phyloP scores from a whole-genome alignment of 2,113 vertebrate species.

The Centropus unirufus region DNA sequence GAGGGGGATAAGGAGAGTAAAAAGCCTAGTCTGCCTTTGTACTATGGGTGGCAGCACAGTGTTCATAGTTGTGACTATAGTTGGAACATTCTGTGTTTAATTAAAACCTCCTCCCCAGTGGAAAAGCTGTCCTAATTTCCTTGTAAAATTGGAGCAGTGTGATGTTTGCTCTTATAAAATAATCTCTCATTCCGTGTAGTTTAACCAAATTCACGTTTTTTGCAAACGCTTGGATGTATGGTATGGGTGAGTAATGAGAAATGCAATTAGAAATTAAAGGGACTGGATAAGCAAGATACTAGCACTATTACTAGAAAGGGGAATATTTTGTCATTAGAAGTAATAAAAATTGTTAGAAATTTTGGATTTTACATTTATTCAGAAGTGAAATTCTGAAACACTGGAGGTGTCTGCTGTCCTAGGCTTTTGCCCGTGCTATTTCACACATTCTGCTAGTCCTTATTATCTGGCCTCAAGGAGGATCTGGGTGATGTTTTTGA shows the following conservation, averaged over 20 bases:
- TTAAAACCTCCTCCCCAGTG: not conserved
- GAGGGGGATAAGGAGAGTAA: not conserved
- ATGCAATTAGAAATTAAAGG: not conserved
- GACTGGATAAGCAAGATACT: not conserved
- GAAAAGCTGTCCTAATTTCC: not conserved
- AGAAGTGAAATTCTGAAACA: too few relatives aligned
- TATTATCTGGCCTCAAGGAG: too few relatives aligned
- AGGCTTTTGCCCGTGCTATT: too few relatives aligned
- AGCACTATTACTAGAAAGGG: not conserved
- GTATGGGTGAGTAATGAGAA: not conserved
- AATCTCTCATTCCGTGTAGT: not conserved
- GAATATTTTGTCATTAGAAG: not conserved
- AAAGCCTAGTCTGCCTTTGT: not conserved
- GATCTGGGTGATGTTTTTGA: too few relatives aligned
- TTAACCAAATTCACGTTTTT: not conserved
- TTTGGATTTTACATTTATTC: not conserved
- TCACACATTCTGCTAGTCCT: too few relatives aligned
- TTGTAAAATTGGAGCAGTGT: not conserved
- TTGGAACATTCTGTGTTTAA: not conserved
- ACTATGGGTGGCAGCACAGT: not conserved
- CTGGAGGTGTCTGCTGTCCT: too few relatives aligned
- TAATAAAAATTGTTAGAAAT: not conserved
- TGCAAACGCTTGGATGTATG: not conserved
- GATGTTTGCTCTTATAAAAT: not conserved
- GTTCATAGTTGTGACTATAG: not conserved